These are phyloP conservation scores for Acrocephalus scirpaceus DNA, from an alignment of 2,797 vertebrate species.

Conservation along the genomic window DNA sequence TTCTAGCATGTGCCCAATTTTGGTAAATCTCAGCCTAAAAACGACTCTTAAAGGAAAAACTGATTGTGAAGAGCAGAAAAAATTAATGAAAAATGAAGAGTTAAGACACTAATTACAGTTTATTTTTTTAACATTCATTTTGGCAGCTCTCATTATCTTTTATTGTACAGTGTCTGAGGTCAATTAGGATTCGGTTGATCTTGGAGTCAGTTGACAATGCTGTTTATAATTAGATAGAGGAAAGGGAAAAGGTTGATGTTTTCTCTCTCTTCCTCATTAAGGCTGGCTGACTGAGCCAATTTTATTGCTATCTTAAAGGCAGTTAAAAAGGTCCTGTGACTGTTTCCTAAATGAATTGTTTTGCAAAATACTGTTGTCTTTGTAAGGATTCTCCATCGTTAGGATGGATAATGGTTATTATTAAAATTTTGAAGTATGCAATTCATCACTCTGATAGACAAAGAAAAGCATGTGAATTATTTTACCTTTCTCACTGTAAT, in stretches of 20 bases:
- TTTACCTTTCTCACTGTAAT: not conserved
- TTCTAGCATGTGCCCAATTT: not conserved
- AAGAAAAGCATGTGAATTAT: not conserved
- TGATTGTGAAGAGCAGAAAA: not conserved
- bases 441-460: not conserved
- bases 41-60: not conserved
- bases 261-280: conserved; percentile 48
- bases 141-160: conserved; percentile 43
- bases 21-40: not conserved
- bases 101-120: conserved; percentile 26
- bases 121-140: conserved; percentile 41
- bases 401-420: not conserved
- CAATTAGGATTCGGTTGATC: conserved; percentile 57
- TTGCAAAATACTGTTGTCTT: conserved; percentile 49
- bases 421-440: not conserved
- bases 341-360: conserved; percentile 59
- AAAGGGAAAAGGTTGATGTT: conserved; percentile 40
- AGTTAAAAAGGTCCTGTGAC: conserved; percentile 59
- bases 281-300: conserved; percentile 44
- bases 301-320: conserved; percentile 71
- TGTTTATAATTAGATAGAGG: conserved; percentile 61
- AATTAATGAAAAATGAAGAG: conserved; percentile 21
- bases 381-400: not conserved
- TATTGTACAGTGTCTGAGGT: conserved; percentile 15
- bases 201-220: conserved; percentile 42